Base-by-base conservation (phyloP, 2,888 invertebrate genomes). In the Punctoribates punctum region DNA sequence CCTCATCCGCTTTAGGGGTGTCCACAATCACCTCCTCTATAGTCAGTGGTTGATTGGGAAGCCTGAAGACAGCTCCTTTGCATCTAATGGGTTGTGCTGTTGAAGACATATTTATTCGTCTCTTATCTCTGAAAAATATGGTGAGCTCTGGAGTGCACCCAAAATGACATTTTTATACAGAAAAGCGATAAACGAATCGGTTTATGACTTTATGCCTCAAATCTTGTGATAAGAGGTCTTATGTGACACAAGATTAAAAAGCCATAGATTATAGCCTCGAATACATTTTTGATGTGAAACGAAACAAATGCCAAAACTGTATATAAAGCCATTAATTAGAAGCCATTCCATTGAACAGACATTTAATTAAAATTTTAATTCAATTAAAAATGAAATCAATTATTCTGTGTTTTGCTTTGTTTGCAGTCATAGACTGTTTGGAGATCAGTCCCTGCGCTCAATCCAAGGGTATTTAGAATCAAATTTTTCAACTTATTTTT, bases 11-110 rank as follows among this genome's bases (percentile, higher is more conserved):
- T 34, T 65, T 65, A 13, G 65, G 65, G 11, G 3, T 15, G 17
- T 25, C 65, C 25, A 65, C 65, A 11, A 29, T 17, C 34, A 65
- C 29, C 29, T 65, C 65, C n/a, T 65, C 65, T 5, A 65, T 65
- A 17, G 29, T 25, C 29, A 65, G 17, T 11, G 65, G 65, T 13
- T 29, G 4, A 25, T 65, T 65, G 9, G 65, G 65, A 1, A 1
- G 17, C 1, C 34, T 9, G 29, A 65, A 34, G 6, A 65, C 65
- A 1, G 65, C 65, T 29, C 6, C 65, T 29, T 65, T 65, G 17
- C 65, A 65, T 65, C 6, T 65, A 34, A 65, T 65, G 2, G 65
- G 65, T 29, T 65, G 11, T 11, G 29, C 9, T 8, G 23, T n/a
- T 17, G 65, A 29, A 11, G 65, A 25, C 65, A 65, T 65, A 3